Evolutionary conservation across 2,888 invertebrate genomes (phyloP), one percentile per base, ranked within the genome.

Genomic region (Eupeodes latifasciatus): DNA sequence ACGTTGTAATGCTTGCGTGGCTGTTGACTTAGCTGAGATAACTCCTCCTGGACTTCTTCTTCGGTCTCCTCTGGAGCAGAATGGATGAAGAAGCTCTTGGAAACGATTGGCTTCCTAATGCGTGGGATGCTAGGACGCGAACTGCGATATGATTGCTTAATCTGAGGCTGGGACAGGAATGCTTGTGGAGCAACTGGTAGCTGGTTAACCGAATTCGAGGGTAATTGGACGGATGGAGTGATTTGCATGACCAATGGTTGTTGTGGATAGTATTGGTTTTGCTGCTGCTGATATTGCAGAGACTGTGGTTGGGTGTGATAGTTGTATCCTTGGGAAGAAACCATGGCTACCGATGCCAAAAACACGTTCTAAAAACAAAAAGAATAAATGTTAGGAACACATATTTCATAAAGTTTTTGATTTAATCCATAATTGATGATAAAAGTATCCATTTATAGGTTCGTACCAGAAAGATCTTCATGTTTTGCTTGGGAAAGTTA

Each of bases 21-120:
- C 84, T 92, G 92, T 57, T 92, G 91, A 10, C 90, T 90, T 81
- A 92, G 77, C 44, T 91, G 91, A n/a, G 90, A 87, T 12, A 93
- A 89, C 89, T 93, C 93, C 34, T 93, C 93, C 61, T 92, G 92
- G 6, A 93, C 89, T 77, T 93, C 93, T 40, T 91, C 92, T 36
- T 93, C 93, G 9, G 91, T 91, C 79, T 93, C 93, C 87, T 93
- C 93, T 16, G 93, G 93, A 2, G 93, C 93, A 11, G 93, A 90
- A 86, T 93, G 93, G 3, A 93, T 92, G 81, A 93, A 93, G 90
- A 93, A 93, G 85, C 92, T 92, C 89, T 93, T 93, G 49, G 92
- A 93, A 10, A 93, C 91, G 75, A 93, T 91, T 4, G 93, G 91
- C 76, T 92, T 91, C 85, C 91, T 92, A 9, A 72, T 61, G 16